Conservation (phyloP, 2,113 vertebrate genomes). For the Pandion haliaetus region DNA sequence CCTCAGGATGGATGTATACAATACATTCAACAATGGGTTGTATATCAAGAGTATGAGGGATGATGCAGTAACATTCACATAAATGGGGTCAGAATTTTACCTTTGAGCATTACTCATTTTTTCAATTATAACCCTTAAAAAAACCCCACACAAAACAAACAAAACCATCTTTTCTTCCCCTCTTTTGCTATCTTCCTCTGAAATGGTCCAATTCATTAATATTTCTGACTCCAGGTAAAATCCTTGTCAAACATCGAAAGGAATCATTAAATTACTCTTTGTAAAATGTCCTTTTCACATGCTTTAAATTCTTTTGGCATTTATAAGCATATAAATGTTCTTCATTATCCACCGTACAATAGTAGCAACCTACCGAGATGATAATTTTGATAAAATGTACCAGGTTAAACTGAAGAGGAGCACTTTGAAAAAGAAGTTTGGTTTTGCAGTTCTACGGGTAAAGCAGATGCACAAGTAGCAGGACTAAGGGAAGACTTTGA, state of each 20-base stretch:
- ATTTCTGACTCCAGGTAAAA: background rate
- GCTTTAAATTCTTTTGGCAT: background rate
- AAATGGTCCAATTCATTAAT: background rate
- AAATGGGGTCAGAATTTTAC: background rate
- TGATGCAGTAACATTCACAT: background rate
- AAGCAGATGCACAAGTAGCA: constrained; percentile 29
- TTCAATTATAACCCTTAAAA: background rate
- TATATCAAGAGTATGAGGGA: background rate
- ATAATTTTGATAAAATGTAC: background rate
- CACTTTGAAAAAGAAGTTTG: background rate
- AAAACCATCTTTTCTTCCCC: background rate
- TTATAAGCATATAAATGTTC: background rate
- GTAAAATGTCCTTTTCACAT: background rate
- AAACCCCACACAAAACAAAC: background rate
- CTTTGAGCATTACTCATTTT: background rate
- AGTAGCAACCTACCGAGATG: background rate
- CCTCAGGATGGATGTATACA: background rate
- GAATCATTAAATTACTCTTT: background rate
- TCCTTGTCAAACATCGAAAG: background rate
- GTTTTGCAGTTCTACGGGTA: background rate
- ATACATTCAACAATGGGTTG: background rate
- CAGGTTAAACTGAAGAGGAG: background rate
- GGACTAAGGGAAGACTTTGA: constrained; percentile 22
- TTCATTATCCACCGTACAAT: background rate
- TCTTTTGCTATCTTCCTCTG: background rate